Base-by-base conservation (phyloP, 2,888 invertebrate species). In the Drosophila mulleri region DNA sequence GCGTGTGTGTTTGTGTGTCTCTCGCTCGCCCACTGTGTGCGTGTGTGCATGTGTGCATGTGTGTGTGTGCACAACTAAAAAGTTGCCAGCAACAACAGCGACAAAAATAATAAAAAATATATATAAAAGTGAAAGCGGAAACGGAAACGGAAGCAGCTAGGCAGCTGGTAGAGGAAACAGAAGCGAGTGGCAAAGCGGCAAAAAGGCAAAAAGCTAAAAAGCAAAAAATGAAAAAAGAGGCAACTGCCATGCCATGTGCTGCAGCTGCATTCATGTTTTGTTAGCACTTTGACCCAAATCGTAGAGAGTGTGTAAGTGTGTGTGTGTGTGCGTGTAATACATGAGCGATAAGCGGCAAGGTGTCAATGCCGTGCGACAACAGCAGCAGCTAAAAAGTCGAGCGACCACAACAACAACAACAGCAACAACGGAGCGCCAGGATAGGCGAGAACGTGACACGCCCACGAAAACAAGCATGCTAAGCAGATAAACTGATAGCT, bases 271-370 rank as follows among this genome's bases (percentile, higher is more conserved):
- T 88, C 79, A 75, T 83, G 72, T 72, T 81, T 76, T 75, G 88
- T 72, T 79, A 78, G 65, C 83, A 88, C 83, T 81, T 72, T 84
- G 84, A 88, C 84, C 89, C 84, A 84, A 83, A 84, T 84, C 82
- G 79, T 64, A 79, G 45, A 42, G 48, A 44, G 48, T 32, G 42
- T 45, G 45, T 26, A 26, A 45, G 52, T 59, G 54, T 52, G 53
- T 39, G n/a, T 20, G 53, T 62, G 57, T 48, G 56, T 50, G 37
- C 42, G 64, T 50, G 48, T 53, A 68, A 67, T 82, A 70, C 72
- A 72, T 78, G 75, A 69, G 71, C 75, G 81, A 83, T 78, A 85
- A 80, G 78, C 78, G 72, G 68, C 1, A 1, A 78, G 75, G 68
- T 74, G 78, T 75, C 83, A 72, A 72, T 75, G 83, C 65, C 73